Evolutionary conservation across 2,797 vertebrate species (phyloP).

Genomic region (Poecilia picta): DNA sequence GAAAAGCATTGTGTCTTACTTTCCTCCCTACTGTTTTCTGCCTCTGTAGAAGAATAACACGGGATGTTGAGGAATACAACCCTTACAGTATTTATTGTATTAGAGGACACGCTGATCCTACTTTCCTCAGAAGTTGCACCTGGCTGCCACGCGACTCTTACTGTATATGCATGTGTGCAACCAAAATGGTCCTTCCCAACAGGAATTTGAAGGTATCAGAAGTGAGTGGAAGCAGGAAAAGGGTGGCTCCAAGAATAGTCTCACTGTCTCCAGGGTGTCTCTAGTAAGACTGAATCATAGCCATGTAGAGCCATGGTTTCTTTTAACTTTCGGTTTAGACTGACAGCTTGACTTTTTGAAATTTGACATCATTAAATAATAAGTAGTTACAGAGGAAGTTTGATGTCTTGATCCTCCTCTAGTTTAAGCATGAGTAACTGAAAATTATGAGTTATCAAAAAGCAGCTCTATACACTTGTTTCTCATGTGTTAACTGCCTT

Average conservation of each 20-base stretch:
- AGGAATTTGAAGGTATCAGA: constrained; percentile 19
- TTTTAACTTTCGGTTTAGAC: neutral
- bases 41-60: constrained; percentile 45
- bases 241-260: constrained; percentile 5
- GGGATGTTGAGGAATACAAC: constrained; percentile 52
- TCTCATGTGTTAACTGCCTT: neutral
- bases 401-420: neutral
- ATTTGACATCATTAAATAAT: neutral
- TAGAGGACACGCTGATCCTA: constrained; percentile 39
- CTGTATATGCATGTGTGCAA: constrained; percentile 9
- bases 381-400: neutral
- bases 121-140: constrained; percentile 28
- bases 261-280: neutral
- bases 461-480: neutral
- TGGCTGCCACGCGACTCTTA: constrained; percentile 28
- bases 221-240: constrained; percentile 33
- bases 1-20: constrained; percentile 61
- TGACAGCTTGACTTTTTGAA: neutral
- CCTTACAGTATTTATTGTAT: constrained; percentile 40
- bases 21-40: constrained; percentile 33
- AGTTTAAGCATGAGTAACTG: neutral
- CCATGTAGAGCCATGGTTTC: neutral
- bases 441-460: neutral
- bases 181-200: constrained; percentile 1
- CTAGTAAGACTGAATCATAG: neutral